Evolutionary conservation across 2,113 vertebrate species (phyloP), one percentile per base, ranked within the genome.

Genomic region (Amazona vittata): DNA sequence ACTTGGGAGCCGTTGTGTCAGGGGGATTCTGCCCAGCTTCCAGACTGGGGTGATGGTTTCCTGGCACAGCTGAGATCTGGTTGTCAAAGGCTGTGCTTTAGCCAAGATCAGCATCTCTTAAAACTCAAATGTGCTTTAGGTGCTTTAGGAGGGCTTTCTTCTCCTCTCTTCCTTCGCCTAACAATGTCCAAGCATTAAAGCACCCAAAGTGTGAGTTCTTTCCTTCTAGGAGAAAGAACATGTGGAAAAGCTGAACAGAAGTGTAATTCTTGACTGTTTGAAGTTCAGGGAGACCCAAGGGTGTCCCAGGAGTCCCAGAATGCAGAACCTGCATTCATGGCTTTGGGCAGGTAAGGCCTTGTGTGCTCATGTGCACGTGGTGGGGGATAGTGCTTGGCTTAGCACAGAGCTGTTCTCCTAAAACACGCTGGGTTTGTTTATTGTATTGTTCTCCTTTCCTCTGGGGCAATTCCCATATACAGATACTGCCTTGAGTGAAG

Each of bases 401-500:
- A 59, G 52, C 6, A 17, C 64, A 15, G 57, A 67, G 25, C 14
- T 29, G 29, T 71, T 82, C 55, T 71, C 71, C 55, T 49, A 22
- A 76, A 15, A 26, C n/a, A 63, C 0, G 0, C 10, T 39, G 28
- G 8, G 3, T 70, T 62, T 37, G 11, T 6, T 76, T 79, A 29
- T 62, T 3, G 63, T 41, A 12, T 62, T 49, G 11, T 47, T 74
- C 29, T 53, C 19, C 26, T 79, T 74, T 55, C 28, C 62, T 71
- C 35, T 39, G 21, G 81, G 69, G 69, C 22, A 26, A 57, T 83
- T 84, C 53, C 53, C 90, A 99, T 98, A 98, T 89, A 6, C 81
- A 11, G 98, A 98, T 16, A 97, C 98, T 86, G 98, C 98, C 2
- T 50, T 98, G 74, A 97, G 78, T 33, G 98, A 98, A 53, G 94